A percentile compares a stretch with the other conserved stretches of the same genome.
These are phyloP conservation scores for Drosophila arawakana DNA, from an alignment of 1,140 invertebrate species.

Conservation along the genomic window DNA sequence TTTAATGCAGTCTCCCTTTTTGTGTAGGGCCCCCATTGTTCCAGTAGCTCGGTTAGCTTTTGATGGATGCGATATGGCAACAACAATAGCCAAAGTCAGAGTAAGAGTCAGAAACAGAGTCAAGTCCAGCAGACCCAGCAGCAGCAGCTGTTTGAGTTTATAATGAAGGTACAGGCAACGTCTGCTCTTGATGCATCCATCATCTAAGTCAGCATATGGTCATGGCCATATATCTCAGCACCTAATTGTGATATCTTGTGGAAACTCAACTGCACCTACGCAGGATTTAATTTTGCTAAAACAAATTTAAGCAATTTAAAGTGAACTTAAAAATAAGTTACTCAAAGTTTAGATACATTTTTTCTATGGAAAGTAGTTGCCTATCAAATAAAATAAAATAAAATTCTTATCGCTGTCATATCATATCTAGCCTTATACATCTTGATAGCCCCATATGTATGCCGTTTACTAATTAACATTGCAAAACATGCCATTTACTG, in stretches of 20 bases:
- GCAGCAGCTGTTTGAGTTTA: slow-evolving; percentile 34
- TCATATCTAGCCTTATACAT: slow-evolving; percentile 23
- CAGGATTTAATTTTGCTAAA: slow-evolving; percentile 7
- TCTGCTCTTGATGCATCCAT: slow-evolving; percentile 40
- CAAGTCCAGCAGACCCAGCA: not conserved
- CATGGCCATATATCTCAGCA: not conserved
- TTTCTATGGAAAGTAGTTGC: too few relatives aligned
- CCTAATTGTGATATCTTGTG: slow-evolving; percentile 13
- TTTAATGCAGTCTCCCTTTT: slow-evolving; percentile 32
- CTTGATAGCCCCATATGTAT: slow-evolving; percentile 36
- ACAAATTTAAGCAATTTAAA: not conserved
- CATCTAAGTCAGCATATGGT: slow-evolving; percentile 29
- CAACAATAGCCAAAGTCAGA: slow-evolving; percentile 15
- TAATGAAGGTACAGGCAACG: slow-evolving; percentile 20
- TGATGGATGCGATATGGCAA: slow-evolving; percentile 66
- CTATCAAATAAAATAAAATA: too few relatives aligned
- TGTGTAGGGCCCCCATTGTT: slow-evolving; percentile 47
- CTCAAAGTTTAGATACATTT: too few relatives aligned
- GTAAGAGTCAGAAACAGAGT: too few relatives aligned
- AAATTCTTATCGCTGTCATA: slow-evolving; percentile 48
- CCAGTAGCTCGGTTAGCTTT: slow-evolving; percentile 44
- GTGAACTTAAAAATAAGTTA: too few relatives aligned
- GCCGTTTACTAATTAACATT: slow-evolving; percentile 64
- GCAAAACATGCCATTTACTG: slow-evolving; percentile 47
- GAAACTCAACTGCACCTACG: slow-evolving; percentile 3